Percentiles rank a stretch among this genome's conserved stretches.
phyloP scores from a whole-genome alignment of 2,113 vertebrate genomes.

The Thymallus thymallus region DNA sequence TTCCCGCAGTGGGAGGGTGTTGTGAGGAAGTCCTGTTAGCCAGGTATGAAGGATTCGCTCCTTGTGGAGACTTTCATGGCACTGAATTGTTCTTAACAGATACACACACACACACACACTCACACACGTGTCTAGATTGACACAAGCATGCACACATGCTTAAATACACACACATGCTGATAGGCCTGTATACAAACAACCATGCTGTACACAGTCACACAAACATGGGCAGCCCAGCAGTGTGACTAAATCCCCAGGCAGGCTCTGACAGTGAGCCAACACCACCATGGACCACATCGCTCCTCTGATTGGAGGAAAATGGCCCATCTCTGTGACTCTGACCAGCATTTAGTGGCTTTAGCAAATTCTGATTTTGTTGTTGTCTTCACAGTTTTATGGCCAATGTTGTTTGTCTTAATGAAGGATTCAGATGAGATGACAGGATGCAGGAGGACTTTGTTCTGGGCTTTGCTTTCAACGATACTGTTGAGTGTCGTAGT shows the following conservation, averaged over 20 bases:
- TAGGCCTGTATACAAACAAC: not conserved
- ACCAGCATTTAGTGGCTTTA: not conserved
- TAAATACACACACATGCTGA: not conserved
- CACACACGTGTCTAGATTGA: not conserved
- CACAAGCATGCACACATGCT: not conserved
- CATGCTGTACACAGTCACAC: constrained; percentile 36
- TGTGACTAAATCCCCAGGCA: too few relatives aligned
- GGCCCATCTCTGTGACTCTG: not conserved
- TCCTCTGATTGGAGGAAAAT: not conserved
- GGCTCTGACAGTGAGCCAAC: too few relatives aligned
- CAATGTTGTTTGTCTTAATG: constrained; percentile 5
- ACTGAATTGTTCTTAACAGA: too few relatives aligned
- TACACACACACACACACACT: too few relatives aligned
- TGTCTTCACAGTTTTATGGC: not conserved
- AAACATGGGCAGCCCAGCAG: too few relatives aligned
- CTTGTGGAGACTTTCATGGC: too few relatives aligned
- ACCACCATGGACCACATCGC: not conserved
- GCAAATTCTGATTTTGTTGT: too few relatives aligned
- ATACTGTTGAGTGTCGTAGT: not conserved
- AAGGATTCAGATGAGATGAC: not conserved
- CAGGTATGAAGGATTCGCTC: constrained; percentile 11
- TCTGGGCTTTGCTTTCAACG: not conserved
- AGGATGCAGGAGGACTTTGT: not conserved
- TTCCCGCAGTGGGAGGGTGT: constrained; percentile 60
- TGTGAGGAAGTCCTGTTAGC: constrained; percentile 43